Evolutionary conservation across 2,113 vertebrate species (phyloP).

Genomic region (Hyaena hyaena): DNA sequence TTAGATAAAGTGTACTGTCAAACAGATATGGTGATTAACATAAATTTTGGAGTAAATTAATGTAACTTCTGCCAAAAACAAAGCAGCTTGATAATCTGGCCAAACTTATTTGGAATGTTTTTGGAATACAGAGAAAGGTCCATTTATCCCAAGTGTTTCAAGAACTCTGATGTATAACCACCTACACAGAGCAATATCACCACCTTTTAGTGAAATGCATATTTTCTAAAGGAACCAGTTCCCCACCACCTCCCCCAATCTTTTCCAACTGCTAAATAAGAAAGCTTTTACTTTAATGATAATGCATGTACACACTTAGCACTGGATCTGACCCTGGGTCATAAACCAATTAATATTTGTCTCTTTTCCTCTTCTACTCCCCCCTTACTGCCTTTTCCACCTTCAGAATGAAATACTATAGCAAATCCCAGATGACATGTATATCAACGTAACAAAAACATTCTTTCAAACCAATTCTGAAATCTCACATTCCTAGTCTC

Average conservation of each 20-base stretch:
- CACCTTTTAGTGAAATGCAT: not conserved
- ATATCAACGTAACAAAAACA: not conserved
- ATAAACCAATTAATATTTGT: not conserved
- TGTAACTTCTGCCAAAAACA: not conserved
- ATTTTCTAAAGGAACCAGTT: not conserved
- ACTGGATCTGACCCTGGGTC: not conserved
- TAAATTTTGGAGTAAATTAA: constrained; percentile 36
- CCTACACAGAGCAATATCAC: not conserved
- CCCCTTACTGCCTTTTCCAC: not conserved
- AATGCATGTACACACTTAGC: not conserved
- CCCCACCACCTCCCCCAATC: not conserved
- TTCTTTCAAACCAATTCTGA: not conserved
- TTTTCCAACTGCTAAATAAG: not conserved
- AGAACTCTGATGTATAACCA: not conserved
- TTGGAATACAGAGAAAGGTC: not conserved
- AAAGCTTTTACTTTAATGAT: not conserved
- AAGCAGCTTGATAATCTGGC: not conserved
- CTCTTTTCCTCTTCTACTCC: not conserved
- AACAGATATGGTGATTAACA: not conserved
- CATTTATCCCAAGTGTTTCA: not conserved
- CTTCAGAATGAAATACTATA: not conserved
- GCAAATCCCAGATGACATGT: not conserved
- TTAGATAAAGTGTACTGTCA: not conserved
- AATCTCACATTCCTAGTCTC: not conserved
- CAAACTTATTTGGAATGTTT: not conserved